Percentiles rank a stretch among this genome's conserved stretches.
These are phyloP conservation scores for Hemibates koningsi DNA, from an alignment of 2,113 vertebrate species.

Conservation along the genomic window DNA sequence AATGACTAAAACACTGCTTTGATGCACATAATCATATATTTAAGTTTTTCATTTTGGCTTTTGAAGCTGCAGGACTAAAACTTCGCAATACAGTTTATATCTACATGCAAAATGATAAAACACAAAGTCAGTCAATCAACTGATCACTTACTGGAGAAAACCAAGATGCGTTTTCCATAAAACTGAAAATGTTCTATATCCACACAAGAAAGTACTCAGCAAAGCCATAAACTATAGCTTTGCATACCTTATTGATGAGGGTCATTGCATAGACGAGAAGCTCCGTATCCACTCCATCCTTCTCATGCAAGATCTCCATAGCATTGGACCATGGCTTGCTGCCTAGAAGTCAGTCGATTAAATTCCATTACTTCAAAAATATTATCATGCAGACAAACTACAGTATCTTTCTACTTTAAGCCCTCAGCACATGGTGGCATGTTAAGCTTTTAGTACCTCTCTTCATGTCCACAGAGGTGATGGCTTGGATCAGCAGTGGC, in stretches of 20 bases:
- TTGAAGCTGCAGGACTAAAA: not conserved
- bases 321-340: constrained; percentile 82
- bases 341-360: constrained; percentile 56
- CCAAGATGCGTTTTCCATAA: not conserved
- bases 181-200: not conserved
- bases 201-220: not conserved
- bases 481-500: constrained; percentile 79
- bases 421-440: not conserved
- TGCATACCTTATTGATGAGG: constrained; percentile 88
- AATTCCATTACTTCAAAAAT: not conserved
- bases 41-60: not conserved
- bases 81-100: not conserved
- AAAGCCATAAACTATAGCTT: not conserved
- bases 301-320: constrained; percentile 92
- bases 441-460: constrained; percentile 70
- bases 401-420: not conserved
- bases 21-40: not conserved
- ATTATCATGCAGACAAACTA: not conserved
- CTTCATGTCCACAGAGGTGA: constrained; percentile 77
- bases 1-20: not conserved
- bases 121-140: not conserved
- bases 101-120: not conserved
- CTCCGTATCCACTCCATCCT: constrained; percentile 91
- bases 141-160: not conserved
- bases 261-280: constrained; percentile 92